Conservation (phyloP, 2,113 vertebrate species). For the Meleagris gallopavo region DNA sequence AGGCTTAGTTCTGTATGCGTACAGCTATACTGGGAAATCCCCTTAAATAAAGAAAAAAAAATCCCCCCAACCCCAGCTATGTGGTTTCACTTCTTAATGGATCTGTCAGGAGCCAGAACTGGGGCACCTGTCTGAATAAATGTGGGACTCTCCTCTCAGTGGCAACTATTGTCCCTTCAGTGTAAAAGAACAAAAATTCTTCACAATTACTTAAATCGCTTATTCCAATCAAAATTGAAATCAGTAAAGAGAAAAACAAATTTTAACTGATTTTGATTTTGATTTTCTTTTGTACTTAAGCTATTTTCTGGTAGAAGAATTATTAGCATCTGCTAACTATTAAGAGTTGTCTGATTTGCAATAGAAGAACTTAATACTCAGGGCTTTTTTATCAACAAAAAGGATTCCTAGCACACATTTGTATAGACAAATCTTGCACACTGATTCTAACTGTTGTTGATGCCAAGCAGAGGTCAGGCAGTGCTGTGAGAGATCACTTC, state of each 20-base stretch:
- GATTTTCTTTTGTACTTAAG: conserved; percentile 40
- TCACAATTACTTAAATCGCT: conserved; percentile 58
- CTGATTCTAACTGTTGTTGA: conserved; percentile 22
- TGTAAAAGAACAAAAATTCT: conserved; percentile 22
- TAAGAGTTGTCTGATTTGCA: conserved; percentile 40
- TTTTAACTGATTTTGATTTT: conserved; percentile 49
- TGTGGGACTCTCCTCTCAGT: background rate
- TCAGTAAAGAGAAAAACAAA: conserved; percentile 53
- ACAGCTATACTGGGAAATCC: background rate
- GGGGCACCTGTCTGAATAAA: background rate
- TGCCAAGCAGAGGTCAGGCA: conserved; percentile 55
- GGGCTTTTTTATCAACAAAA: conserved; percentile 46
- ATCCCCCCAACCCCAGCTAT: background rate
- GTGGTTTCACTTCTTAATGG: conserved; percentile 7
- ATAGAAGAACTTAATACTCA: conserved; percentile 37
- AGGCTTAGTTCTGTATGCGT: accelerated
- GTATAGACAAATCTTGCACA: conserved; percentile 41
- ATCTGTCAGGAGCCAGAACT: conserved; percentile 15
- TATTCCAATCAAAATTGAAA: conserved; percentile 57
- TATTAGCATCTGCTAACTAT: conserved; percentile 46
- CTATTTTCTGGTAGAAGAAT: conserved; percentile 39
- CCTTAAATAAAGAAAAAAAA: background rate
- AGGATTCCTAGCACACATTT: conserved; percentile 32
- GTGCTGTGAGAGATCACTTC: conserved; percentile 24
- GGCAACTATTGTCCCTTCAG: background rate